Percentiles rank a stretch among this genome's conserved stretches.
phyloP scores from a whole-genome alignment of 2,888 invertebrate species.

The Trissoscelio sp. region DNA sequence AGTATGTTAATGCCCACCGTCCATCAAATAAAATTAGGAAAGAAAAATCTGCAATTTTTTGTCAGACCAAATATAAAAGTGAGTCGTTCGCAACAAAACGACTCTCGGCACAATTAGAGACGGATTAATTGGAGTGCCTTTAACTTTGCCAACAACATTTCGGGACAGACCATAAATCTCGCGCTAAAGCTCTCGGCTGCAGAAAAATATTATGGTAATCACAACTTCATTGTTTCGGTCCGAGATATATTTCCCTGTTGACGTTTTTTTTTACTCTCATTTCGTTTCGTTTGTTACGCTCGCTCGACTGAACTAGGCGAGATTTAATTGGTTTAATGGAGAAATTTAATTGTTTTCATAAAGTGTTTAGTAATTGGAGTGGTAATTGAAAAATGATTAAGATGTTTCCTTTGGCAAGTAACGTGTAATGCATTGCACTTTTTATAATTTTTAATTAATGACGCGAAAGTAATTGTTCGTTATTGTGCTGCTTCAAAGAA shows the following conservation, averaged over 20 bases:
- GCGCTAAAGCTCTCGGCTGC: conserved; percentile 4
- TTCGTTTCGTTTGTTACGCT: conserved; percentile 1
- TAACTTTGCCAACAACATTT: conserved; percentile 14
- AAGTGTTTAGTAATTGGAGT: conserved; percentile 5
- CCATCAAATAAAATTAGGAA: not conserved
- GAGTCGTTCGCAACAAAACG: conserved; percentile 17
- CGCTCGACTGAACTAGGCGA: not conserved
- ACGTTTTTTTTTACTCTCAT: not conserved
- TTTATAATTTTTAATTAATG: too few species aligned
- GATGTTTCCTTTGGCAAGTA: not conserved
- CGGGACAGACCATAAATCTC: conserved; percentile 12
- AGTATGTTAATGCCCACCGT: conserved; percentile 46
- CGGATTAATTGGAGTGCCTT: conserved; percentile 25
- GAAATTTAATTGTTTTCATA: conserved; percentile 18
- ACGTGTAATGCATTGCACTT: not conserved
- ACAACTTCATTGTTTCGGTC: conserved; percentile 9
- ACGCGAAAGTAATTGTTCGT: too few species aligned
- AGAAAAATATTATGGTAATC: conserved; percentile 35
- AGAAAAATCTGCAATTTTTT: not conserved
- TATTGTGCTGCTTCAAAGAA: too few species aligned
- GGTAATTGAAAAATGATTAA: conserved; percentile 20
- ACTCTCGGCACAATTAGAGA: conserved; percentile 14
- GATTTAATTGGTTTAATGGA: conserved; percentile 19
- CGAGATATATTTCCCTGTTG: conserved; percentile 11
- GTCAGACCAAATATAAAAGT: conserved; percentile 1